phyloP scores from a whole-genome alignment of 2,113 vertebrate species.

The Natator depressus region DNA sequence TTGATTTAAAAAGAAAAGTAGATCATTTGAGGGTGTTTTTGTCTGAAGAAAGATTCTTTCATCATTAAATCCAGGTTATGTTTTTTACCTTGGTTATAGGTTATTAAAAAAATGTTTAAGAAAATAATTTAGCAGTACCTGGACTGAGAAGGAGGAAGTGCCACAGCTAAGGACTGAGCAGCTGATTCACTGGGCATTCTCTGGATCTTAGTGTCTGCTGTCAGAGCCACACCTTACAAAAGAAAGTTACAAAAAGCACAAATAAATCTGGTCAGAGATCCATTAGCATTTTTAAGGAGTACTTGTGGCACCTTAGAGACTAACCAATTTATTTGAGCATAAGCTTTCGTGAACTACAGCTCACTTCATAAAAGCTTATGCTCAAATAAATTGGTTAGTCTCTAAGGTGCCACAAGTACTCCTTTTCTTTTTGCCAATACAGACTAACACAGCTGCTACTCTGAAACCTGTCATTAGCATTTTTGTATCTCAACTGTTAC shows the following conservation, averaged over 20 bases:
- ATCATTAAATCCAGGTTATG: not conserved
- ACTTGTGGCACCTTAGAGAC: too few relatives aligned
- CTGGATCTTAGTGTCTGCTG: conserved; percentile 94
- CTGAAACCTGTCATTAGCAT: not conserved
- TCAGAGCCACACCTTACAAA: conserved; percentile 89
- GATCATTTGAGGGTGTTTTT: not conserved
- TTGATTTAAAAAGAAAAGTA: not conserved
- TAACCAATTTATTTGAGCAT: too few relatives aligned
- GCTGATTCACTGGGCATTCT: conserved; percentile 95
- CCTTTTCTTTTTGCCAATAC: too few relatives aligned
- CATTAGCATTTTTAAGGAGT: not conserved
- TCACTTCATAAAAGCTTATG: too few relatives aligned
- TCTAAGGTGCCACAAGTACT: too few relatives aligned
- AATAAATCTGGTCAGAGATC: not conserved
- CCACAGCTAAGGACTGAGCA: conserved; percentile 89
- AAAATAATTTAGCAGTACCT: conserved; percentile 78
- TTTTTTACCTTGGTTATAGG: not conserved
- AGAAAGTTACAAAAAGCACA: not conserved
- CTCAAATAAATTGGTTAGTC: too few relatives aligned
- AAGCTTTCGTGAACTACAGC: too few relatives aligned
- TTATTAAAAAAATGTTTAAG: not conserved
- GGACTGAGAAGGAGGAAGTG: conserved; percentile 89
- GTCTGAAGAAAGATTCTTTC: not conserved
- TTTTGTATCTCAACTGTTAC: not conserved
- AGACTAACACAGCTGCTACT: too few relatives aligned